Evolutionary conservation across 2,888 invertebrate species (phyloP).

Genomic region (Andrena bucephala): DNA sequence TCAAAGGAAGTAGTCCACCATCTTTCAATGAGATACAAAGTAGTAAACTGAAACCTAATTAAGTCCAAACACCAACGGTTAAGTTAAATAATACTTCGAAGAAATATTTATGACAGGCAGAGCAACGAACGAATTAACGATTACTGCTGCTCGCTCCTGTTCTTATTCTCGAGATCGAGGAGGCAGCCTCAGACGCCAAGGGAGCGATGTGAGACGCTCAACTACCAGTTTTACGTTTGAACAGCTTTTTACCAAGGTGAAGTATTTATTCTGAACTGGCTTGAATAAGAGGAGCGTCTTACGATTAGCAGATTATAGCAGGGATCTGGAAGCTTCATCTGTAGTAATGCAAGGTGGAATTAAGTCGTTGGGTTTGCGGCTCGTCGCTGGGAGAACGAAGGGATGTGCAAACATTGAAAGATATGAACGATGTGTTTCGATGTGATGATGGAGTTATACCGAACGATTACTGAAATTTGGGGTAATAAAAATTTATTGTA

Average conservation of each 20-base stretch:
- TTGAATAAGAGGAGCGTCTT: not conserved
- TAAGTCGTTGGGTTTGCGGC: constrained; percentile 10
- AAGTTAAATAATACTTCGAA: constrained; percentile 15
- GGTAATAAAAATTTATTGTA: too few species aligned
- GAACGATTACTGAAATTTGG: not conserved
- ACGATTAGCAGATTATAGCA: constrained; percentile 16
- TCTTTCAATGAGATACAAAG: too few species aligned
- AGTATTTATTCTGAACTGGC: constrained; percentile 1
- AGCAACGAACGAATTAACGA: constrained; percentile 21
- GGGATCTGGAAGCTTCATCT: constrained; percentile 10
- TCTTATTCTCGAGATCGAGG: constrained; percentile 12
- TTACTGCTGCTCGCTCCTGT: constrained; percentile 2
- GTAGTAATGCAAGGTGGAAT: not conserved
- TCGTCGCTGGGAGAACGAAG: not conserved
- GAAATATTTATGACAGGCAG: constrained; percentile 11
- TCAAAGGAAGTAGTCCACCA: too few species aligned
- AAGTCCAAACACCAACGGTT: constrained; percentile 11
- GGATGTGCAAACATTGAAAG: not conserved
- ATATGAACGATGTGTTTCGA: not conserved
- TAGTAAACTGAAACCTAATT: not conserved
- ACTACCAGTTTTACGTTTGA: constrained; percentile 9
- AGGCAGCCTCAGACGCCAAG: not conserved
- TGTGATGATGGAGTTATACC: not conserved
- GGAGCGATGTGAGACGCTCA: not conserved
- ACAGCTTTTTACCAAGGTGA: constrained; percentile 9